Evolutionary conservation across 2,797 vertebrate species (phyloP).

Genomic region (Crax fasciolata): DNA sequence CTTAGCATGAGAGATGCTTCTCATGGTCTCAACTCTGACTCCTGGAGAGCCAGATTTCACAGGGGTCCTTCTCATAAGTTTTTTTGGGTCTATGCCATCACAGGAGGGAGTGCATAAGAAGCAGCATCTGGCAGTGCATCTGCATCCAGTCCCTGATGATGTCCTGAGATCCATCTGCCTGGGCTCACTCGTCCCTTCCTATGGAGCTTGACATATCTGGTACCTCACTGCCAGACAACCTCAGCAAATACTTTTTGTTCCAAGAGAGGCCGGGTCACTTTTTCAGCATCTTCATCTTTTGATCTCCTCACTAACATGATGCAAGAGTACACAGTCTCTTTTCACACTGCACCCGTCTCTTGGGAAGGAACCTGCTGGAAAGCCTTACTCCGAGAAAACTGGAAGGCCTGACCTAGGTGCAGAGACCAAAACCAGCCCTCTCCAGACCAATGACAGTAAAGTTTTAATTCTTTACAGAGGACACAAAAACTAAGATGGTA

Average conservation of each 20-base stretch:
- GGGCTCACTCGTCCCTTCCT: neutral
- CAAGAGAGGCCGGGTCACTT: neutral
- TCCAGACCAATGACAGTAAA: neutral
- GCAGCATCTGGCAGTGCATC: constrained; percentile 62
- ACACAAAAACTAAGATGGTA: neutral
- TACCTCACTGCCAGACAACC: constrained; percentile 50
- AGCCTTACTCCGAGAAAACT: neutral
- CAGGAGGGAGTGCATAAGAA: constrained; percentile 15
- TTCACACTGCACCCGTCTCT: neutral
- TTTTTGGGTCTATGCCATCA: constrained; percentile 44
- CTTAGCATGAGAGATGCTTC: neutral
- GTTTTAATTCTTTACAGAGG: constrained; percentile 6
- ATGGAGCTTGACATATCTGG: constrained; percentile 11
- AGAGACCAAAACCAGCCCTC: neutral
- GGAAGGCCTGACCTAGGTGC: neutral
- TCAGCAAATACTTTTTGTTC: constrained; percentile 50
- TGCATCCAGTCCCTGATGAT: constrained; percentile 57
- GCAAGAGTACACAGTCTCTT: neutral
- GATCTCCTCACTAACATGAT: neutral
- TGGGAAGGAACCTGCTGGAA: neutral
- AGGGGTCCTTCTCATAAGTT: neutral
- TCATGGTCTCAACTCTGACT: neutral
- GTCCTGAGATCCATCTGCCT: neutral
- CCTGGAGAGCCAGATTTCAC: constrained; percentile 18
- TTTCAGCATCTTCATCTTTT: constrained; percentile 15